A percentile compares a stretch with the other conserved stretches of the same genome.
These are phyloP conservation scores for Spea bombifrons DNA, from an alignment of 2,113 vertebrate genomes.

Conservation along the genomic window DNA sequence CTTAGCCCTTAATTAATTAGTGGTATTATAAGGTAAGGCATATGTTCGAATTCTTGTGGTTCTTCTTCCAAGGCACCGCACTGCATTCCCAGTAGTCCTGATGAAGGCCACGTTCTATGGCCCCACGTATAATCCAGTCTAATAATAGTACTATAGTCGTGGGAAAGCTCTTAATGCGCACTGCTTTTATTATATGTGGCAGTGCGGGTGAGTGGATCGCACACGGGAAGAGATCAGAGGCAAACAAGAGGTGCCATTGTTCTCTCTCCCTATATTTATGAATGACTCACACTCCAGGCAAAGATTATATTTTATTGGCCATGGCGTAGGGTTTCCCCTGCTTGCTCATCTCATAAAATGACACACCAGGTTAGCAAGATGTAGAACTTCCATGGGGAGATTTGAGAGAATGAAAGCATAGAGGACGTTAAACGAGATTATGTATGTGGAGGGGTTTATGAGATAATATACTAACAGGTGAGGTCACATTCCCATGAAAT, in stretches of 20 bases:
- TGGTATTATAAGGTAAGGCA: no score
- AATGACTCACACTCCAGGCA: conserved; percentile 67
- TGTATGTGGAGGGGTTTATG: neutral
- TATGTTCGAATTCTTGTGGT: neutral
- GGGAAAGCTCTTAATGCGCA: conserved; percentile 33
- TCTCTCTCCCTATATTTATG: conserved; percentile 67
- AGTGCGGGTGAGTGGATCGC: conserved; percentile 44
- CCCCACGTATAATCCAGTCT: conserved; percentile 11
- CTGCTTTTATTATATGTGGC: conserved; percentile 29
- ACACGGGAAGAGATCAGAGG: conserved; percentile 69
- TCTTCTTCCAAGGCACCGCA: neutral
- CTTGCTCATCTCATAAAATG: conserved; percentile 78
- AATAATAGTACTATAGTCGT: conserved; percentile 24
- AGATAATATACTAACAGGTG: neutral
- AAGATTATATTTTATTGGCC: conserved; percentile 72
- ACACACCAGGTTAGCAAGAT: conserved; percentile 62
- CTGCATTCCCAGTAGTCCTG: neutral
- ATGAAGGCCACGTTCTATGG: neutral
- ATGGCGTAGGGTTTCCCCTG: conserved; percentile 66
- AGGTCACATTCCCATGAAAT: neutral
- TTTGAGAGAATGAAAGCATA: conserved; percentile 13
- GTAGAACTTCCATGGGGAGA: neutral
- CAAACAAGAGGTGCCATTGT: conserved; percentile 73
- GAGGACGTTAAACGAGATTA: conserved; percentile 26
- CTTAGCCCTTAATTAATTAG: no score